Base-by-base conservation (phyloP, 2,888 invertebrate genomes). In the Drosophila kambysellisi region DNA sequence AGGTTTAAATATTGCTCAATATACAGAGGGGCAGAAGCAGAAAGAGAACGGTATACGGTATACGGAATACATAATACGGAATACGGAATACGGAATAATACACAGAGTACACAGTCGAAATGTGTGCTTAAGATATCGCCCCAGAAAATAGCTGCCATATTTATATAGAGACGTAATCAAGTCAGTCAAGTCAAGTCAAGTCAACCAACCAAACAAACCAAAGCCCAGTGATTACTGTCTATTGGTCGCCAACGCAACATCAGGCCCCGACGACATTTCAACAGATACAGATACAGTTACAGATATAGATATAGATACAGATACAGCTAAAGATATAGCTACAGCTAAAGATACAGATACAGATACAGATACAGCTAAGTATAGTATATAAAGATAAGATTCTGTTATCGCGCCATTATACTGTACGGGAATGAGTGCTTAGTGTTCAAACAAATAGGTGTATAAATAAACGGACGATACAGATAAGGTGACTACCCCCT, bases 101-200 rank as follows among this genome's bases (percentile, higher is more conserved):
- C 60, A 62, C 60, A 62, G 30, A 65, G 71, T 68, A 61, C 59
- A 77, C 53, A 71, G 70, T 66, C 74, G 72, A 84, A 90, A 90
- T 89, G 79, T 87, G 48, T 89, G 71, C 69, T 62, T 63, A 89
- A 89, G 84, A 88, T 84, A 84, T 88, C 80, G 85, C 74, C 64
- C 64, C 52, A 83, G 53, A 67, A 81, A 80, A 90, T 86, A 83
- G 91, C 85, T 85, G 85, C 89, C 91, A 90, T 86, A 86, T 86
- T 90, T 90, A 81, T 87, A 81, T 87, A 89, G 88, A 90, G 85
- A 86, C 85, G 85, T 90, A 86, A 86, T 87, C 91, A 87, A 89
- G 89, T 90, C 90, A 78, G 74, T 87, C 88, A 79, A 65, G 58
- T 57, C 33, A 41, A 67, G 57, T 56, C 33, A 41, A 67, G 57